These are phyloP conservation scores for Apamea epomidion DNA, from an alignment of 2,888 invertebrate species.

Conservation along the genomic window DNA sequence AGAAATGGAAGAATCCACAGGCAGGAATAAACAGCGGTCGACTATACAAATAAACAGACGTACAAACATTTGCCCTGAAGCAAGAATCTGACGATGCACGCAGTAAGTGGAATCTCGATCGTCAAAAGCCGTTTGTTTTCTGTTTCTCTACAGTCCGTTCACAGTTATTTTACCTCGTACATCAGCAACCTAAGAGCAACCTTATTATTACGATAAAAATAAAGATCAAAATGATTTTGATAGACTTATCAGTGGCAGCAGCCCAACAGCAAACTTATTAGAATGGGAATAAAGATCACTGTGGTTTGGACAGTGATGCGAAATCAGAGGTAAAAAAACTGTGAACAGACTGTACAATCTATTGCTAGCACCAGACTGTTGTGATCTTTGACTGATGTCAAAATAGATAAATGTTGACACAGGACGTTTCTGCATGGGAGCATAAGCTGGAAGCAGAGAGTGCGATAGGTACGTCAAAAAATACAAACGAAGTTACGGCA, in stretches of 20 bases:
- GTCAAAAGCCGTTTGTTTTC: slow-evolving; percentile 36
- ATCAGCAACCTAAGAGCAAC: too few species aligned
- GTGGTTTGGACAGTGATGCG: background rate
- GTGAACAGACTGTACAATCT: background rate
- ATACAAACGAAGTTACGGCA: too few species aligned
- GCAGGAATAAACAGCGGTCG: background rate
- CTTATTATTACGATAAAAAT: too few species aligned
- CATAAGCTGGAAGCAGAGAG: slow-evolving; percentile 21
- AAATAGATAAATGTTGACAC: slow-evolving; percentile 35
- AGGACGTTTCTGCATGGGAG: slow-evolving; percentile 10
- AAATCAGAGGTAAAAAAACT: background rate
- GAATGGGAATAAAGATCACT: background rate
- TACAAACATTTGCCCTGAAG: slow-evolving; percentile 8
- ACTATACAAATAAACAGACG: background rate
- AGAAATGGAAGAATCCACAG: background rate
- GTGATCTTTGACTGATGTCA: slow-evolving; percentile 35
- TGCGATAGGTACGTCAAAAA: background rate
- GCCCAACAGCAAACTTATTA: too few species aligned
- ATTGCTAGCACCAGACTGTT: background rate
- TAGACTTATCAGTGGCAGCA: too few species aligned
- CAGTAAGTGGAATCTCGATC: slow-evolving; percentile 12
- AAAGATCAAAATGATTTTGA: background rate
- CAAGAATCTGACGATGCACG: background rate
- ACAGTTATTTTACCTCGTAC: too few species aligned
- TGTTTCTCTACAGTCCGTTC: slow-evolving; percentile 5